Evolutionary conservation across 92 coral and sea anemone species (phyloP), one percentile per base, ranked within the genome.

Genomic region (Parazoanthus atlanticus): DNA sequence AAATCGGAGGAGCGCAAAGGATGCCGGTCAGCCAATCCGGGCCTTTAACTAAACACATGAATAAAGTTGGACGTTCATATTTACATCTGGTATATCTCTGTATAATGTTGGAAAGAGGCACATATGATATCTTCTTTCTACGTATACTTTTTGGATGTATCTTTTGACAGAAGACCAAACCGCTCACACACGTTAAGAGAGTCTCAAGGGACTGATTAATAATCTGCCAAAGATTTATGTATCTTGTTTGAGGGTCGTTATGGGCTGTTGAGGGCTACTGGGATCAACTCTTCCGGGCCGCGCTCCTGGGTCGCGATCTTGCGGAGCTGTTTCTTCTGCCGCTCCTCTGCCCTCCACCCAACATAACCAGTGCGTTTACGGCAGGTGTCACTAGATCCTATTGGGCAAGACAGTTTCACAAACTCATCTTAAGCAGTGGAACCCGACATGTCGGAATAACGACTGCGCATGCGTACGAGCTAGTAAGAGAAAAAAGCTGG

Each of bases 271-370:
- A 38, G 47, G 52, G 16, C 49, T 19, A 61, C 19, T 36, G 52
- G 49, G 82, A 78, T 84, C 46, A 84, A 25, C 46, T 80, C 46
- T 84, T 84, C 16, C 87, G 64, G 3, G 87, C 87, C 7, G 87
- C 87, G 40, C 87, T 84, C 67, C 87, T 70, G 23, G 87, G 87
- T 47, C 87, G 87, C 64, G 87, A 84, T 32, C 87, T 84, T 49
- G 87, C 87, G 40, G 87, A 84, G 43, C 87, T 84, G 65, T 43
- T 84, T 46, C 87, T 41, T 52, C 87, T 47, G 0, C 78, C 87
- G 30, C 40, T 71, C 43, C 87, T 69, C 66, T 70, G 78, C 13
- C 87, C 87, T 11, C 87, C 87, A 6, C 87, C 78, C 40, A 84
- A 31, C 87, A 84, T 70, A n/a, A 84, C 87, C 40, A 84, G 54